Base-by-base conservation (phyloP, 1,140 invertebrate genomes). In the Oncopodura yosiiana region DNA sequence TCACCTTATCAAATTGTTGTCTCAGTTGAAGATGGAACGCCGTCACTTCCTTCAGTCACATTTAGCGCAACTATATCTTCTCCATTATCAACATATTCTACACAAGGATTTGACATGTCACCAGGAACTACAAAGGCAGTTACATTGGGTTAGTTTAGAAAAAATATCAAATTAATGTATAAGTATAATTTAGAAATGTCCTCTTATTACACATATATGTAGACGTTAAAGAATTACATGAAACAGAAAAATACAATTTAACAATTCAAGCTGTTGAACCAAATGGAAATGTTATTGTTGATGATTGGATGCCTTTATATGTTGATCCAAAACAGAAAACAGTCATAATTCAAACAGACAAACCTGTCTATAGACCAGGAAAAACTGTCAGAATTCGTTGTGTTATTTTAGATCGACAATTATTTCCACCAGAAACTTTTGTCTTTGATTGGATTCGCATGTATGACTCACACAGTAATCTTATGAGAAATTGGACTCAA, bases 311-410 rank as follows among this genome's bases (percentile, higher is more conserved):
- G 9, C 82, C 81, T 3, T 71, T 75, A 1, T 65, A 93, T 2
- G 72, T 79, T 3, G 90, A 83, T 69, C 74, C 83, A 12, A 79
- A 81, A 48, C 88, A 93, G 68, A 88, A 84, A 64, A 88, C 87
- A 11, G 78, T 92, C 2, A 91, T 94, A 63, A 80, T 95, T 55
- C 91, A 96, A 69, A 94, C 91, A 0, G 93, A 96, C 71, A 88
- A 91, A 71, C 80, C 86, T 2, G 82, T 94, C 50, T 96, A 96
- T 69, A 87, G 93, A 67, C 90, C 90, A 0, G 81, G 83, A 3
- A 81, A 87, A 66, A 80, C 78, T 53, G 81, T 95, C 8, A 77
- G 83, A 65, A 94, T 92, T 66, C 78, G 92, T 57, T 80, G 84
- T n/a, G 72, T 96, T 30, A 77, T 86, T 26, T 71, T 92, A 14